phyloP scores from a whole-genome alignment of 2,113 vertebrate genomes.

The Eolophus roseicapilla region DNA sequence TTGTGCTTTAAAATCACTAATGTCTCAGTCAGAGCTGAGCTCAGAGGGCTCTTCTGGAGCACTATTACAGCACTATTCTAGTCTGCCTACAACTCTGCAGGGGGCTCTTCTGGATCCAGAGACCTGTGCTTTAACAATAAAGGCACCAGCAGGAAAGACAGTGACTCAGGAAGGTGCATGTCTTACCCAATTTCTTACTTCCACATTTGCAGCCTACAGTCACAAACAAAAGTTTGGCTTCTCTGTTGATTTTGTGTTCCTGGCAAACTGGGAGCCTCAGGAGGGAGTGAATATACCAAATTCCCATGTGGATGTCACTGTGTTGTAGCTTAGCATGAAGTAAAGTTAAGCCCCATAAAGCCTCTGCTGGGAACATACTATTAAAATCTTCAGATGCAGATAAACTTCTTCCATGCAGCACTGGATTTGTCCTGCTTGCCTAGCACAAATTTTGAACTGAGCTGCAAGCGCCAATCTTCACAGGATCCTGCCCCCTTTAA shows the following conservation, averaged over 20 bases:
- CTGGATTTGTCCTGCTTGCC: neutral
- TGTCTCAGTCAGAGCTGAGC: neutral
- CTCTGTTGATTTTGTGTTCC: neutral
- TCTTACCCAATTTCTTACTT: neutral
- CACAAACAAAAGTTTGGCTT: neutral
- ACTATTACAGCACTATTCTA: neutral
- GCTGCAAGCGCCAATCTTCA: neutral
- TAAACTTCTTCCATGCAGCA: neutral
- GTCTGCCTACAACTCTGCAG: neutral
- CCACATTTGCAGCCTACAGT: neutral
- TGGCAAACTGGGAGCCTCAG: neutral
- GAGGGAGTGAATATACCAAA: accelerated
- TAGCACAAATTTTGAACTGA: neutral
- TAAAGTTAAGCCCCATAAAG: neutral
- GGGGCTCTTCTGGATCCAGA: neutral
- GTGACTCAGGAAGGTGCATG: accelerated
- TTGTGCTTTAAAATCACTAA: conserved; percentile 15
- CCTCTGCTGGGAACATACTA: neutral
- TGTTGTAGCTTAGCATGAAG: neutral
- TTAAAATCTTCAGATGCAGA: neutral
- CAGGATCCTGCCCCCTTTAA: neutral
- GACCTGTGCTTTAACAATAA: neutral
- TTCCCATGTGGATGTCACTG: neutral
- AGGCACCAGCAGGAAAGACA: neutral
- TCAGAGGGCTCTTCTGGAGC: neutral